These are phyloP conservation scores for Gibbula magus DNA, from an alignment of 2,888 invertebrate genomes.

Conservation along the genomic window DNA sequence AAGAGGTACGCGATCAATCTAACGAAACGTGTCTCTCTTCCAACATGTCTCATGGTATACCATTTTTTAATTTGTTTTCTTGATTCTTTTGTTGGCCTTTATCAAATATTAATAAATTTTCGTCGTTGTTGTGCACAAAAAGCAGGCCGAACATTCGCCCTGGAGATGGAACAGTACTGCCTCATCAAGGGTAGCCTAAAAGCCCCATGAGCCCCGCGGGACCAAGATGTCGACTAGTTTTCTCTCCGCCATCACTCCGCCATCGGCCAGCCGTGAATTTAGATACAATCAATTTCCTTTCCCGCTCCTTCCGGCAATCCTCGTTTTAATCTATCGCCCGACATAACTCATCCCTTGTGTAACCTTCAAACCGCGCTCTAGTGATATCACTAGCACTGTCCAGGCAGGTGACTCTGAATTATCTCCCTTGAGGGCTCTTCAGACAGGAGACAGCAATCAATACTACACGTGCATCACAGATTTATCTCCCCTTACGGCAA, in stretches of 20 bases:
- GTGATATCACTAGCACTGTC: not conserved
- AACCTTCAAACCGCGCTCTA: not conserved
- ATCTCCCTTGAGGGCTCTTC: conserved; percentile 8
- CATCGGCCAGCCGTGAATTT: conserved; percentile 8
- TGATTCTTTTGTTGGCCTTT: too few relatives aligned
- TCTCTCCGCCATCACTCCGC: not conserved
- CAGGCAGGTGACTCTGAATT: conserved; percentile 5
- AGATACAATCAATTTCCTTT: conserved; percentile 13
- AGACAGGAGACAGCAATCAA: not conserved
- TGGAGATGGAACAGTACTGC: too few relatives aligned
- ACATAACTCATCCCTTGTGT: not conserved
- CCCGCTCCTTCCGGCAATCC: not conserved
- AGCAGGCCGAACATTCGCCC: too few relatives aligned
- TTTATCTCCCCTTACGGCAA: not conserved
- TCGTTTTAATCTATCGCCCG: conserved; percentile 5
- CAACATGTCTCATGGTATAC: too few relatives aligned
- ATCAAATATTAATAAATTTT: too few relatives aligned
- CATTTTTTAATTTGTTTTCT: too few relatives aligned
- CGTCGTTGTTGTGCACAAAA: too few relatives aligned
- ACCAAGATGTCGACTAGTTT: not conserved
- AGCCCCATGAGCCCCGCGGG: too few relatives aligned
- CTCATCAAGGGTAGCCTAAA: too few relatives aligned
- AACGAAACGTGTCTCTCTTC: too few relatives aligned
- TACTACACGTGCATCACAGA: not conserved
- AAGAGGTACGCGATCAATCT: too few relatives aligned